Conservation (phyloP, 2,888 invertebrate genomes). For the Hydraecia micacea region DNA sequence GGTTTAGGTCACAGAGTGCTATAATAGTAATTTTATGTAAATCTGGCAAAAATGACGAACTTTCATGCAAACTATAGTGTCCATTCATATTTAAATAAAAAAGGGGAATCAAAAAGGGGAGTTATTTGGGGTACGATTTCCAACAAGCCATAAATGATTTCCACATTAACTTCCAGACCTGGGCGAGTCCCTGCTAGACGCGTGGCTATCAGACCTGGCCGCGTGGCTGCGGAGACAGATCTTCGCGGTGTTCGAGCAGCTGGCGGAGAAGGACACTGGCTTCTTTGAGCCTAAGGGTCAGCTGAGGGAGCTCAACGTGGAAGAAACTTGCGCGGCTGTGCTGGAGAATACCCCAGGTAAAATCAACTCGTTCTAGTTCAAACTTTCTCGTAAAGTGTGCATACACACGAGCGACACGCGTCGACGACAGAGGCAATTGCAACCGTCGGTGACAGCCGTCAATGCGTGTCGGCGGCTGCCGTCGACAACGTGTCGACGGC, state of each 20-base stretch:
- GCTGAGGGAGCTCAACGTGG: conserved; percentile 66
- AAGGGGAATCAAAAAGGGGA: not conserved
- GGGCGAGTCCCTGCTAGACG: conserved; percentile 77
- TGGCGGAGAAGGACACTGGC: conserved; percentile 64
- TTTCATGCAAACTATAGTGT: too few species aligned
- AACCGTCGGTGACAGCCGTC: too few species aligned
- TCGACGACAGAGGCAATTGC: too few species aligned
- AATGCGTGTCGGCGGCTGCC: too few species aligned
- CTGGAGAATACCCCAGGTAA: conserved; percentile 75
- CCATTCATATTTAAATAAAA: not conserved
- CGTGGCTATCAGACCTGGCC: conserved; percentile 77
- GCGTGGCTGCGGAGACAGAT: conserved; percentile 78
- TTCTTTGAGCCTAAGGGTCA: conserved; percentile 36
- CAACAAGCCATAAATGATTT: conserved; percentile 34
- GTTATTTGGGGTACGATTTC: not conserved
- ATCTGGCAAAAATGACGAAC: too few species aligned
- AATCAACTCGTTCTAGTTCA: not conserved
- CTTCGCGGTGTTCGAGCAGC: conserved; percentile 77
- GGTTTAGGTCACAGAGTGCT: too few species aligned
- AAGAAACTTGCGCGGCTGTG: conserved; percentile 76
- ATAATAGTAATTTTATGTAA: too few species aligned
- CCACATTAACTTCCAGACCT: conserved; percentile 73
- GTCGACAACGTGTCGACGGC: too few species aligned
- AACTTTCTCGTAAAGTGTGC: not conserved
- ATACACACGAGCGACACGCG: too few species aligned